Evolutionary conservation across 2,113 vertebrate species (phyloP).

Genomic region (Sakesphorus luctuosus): DNA sequence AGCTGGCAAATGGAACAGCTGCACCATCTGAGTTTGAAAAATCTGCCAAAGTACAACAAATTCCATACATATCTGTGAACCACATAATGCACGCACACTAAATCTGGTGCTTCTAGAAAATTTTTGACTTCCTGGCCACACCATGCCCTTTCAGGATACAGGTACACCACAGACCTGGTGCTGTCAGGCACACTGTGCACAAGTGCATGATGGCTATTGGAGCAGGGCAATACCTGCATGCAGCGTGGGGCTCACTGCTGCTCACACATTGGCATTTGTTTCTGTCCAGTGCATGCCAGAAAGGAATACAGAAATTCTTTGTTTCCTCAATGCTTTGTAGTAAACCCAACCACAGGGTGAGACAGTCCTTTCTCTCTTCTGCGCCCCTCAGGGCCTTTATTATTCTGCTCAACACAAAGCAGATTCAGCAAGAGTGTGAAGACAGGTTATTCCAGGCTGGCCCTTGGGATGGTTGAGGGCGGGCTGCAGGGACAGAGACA

Average conservation of each 20-base stretch:
- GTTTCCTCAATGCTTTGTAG: neutral
- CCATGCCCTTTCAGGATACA: neutral
- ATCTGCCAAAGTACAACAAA: neutral
- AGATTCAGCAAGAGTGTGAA: neutral
- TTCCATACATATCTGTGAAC: neutral
- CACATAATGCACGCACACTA: fast-evolving
- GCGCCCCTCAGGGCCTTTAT: neutral
- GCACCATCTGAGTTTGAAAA: neutral
- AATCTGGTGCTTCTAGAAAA: neutral
- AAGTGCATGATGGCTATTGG: neutral
- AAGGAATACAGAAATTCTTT: neutral
- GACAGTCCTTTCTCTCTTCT: neutral
- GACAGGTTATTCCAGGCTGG: neutral
- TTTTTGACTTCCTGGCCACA: neutral
- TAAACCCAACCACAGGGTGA: neutral
- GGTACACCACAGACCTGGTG: neutral
- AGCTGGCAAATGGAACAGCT: neutral
- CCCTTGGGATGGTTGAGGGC: neutral
- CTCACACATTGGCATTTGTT: neutral
- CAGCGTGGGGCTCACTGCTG: neutral
- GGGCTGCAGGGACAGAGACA: neutral
- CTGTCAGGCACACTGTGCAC: neutral
- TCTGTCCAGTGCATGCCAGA: neutral
- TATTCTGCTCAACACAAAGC: neutral
- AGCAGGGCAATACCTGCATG: neutral